phyloP scores from a whole-genome alignment of 2,888 invertebrate species.

The Campoplex capitator region DNA sequence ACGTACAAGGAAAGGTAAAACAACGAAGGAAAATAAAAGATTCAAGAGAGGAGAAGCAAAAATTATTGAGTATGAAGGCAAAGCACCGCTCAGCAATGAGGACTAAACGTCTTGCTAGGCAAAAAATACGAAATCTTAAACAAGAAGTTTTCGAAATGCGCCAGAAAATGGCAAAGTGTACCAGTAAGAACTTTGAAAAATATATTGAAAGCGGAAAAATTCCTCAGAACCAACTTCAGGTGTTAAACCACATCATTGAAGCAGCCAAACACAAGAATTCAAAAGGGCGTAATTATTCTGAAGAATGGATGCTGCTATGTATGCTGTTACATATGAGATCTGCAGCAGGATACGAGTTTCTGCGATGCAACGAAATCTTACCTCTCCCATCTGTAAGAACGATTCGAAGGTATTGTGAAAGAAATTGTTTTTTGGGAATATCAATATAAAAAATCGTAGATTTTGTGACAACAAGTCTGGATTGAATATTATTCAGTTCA shows the following conservation, averaged over 20 bases:
- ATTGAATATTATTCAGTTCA: too few species aligned
- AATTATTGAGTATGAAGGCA: background rate
- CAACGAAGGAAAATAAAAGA: background rate
- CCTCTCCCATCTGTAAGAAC: background rate
- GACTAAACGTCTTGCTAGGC: background rate
- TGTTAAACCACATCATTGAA: background rate
- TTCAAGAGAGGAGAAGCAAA: background rate
- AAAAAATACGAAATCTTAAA: background rate
- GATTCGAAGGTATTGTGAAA: constrained; percentile 1
- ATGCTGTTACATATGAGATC: constrained; percentile 3
- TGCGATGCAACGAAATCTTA: background rate
- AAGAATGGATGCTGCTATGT: background rate
- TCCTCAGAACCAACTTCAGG: background rate
- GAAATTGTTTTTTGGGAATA: too few species aligned
- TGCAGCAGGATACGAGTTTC: background rate
- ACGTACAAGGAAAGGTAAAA: too few species aligned
- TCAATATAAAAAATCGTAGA: too few species aligned
- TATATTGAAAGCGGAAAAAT: background rate
- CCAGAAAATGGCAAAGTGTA: background rate
- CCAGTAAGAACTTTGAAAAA: background rate
- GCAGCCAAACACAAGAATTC: background rate
- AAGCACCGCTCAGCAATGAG: background rate
- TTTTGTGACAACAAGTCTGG: too few species aligned
- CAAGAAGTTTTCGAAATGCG: background rate
- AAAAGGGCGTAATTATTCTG: background rate